phyloP scores from a whole-genome alignment of 2,113 vertebrate genomes.

The Lagopus muta region DNA sequence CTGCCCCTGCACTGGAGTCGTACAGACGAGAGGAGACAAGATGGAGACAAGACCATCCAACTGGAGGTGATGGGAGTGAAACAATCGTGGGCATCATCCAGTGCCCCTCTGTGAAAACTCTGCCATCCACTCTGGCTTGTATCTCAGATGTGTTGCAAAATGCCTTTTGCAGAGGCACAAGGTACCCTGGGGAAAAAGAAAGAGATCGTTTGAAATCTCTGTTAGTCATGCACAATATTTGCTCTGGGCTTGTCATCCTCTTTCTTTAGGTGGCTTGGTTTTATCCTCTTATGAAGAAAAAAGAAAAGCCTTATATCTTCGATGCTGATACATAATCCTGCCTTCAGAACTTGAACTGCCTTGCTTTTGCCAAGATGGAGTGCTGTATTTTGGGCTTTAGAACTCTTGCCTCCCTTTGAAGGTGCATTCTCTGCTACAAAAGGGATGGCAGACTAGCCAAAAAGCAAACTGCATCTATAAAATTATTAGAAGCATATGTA shows the following conservation, averaged over 20 bases:
- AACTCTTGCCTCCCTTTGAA: background rate
- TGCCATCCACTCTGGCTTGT: background rate
- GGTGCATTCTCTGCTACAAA: background rate
- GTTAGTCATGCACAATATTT: background rate
- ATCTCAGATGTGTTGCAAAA: background rate
- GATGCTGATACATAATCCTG: background rate
- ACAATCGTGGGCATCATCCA: too few species aligned
- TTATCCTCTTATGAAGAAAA: background rate
- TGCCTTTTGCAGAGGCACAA: background rate
- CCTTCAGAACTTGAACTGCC: background rate
- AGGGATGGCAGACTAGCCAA: background rate
- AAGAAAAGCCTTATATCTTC: background rate
- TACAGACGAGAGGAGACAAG: background rate
- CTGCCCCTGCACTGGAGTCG: background rate
- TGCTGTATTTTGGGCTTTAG: background rate
- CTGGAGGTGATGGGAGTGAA: too few species aligned
- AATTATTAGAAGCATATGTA: background rate
- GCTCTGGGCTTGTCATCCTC: background rate
- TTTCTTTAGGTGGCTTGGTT: background rate
- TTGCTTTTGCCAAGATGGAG: background rate
- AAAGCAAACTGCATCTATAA: background rate
- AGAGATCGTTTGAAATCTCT: background rate
- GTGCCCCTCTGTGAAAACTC: background rate
- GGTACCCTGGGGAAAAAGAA: background rate
- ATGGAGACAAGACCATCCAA: background rate